Base-by-base conservation (phyloP, 1,140 invertebrate genomes). In the Solen grandis region DNA sequence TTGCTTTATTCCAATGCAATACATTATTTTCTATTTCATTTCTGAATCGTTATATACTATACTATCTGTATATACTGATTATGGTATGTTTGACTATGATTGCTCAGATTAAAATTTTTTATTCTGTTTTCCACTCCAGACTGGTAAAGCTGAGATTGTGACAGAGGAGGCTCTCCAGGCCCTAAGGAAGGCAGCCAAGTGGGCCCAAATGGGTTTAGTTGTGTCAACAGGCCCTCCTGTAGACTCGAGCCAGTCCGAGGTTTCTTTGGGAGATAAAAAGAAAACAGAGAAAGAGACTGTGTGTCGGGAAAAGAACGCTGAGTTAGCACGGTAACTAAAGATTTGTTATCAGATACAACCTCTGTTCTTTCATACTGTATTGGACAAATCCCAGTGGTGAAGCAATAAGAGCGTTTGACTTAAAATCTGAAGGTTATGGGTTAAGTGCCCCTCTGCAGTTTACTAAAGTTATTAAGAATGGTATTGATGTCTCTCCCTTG, bases 301-400 rank as follows among this genome's bases (percentile, higher is more conserved):
- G 5, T 92, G 92, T 81, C 90, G 90, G 73, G 91, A 92, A 62
- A 92, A 90, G 73, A 93, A 93, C 82, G 73, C 84, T n/a, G 88
- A 91, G 54, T 79, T 92, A 33, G 89, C 88, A 36, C 90, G 90
- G 91, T 91, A 79, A n/a, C n/a, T n/a, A n/a, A n/a, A n/a, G n/a
- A 70, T 66, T 62, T 8, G 54, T 62, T 31, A 14, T 50, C 57
- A n/a, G n/a, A n/a, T n/a, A n/a, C n/a, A n/a, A n/a, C n/a, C n/a
- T n/a, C n/a, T 65, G 36, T 35, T 54, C 8, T 22, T 19, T 54
- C 1, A 54, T 54, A 25, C 4, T 54, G 52, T 54, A 54, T 25
- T 22, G n/a, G 52, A 54, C 52, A 54, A 54, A 54, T 4, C 27
- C n/a, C 27, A 8, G 1, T 54, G 4, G 52, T 54, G n/a, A n/a